Base-by-base conservation (phyloP, 23 tunicate species). In the Oikopleura vanhoeffeni region DNA sequence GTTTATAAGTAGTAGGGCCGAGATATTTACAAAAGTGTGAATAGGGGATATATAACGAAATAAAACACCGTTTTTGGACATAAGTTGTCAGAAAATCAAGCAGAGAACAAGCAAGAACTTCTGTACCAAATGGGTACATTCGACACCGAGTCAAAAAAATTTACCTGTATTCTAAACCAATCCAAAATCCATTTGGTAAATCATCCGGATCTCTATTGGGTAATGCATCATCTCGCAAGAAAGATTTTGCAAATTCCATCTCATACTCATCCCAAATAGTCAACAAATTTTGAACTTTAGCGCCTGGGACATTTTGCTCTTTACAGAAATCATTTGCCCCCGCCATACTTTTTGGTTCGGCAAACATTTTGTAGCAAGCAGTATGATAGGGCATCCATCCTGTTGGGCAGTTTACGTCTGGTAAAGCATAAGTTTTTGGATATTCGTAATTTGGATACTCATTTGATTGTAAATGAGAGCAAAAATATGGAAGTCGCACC, bases 231-330 rank as follows among this genome's bases (percentile, higher is more conserved):
- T 71, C 79, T 30, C 79, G 79, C 36, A 71, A 32, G 38, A 71
- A 71, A 30, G 79, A 24, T 71, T 71, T 28, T 2, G 38, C 79
- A 71, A 71, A 71, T 30, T 71, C 38, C 34, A 71, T 30, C 32
- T 71, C 79, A 30, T 71, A 71, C 79, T 71, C 79, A 38, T 71
- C 79, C 79, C 79, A 71, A 18, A 71, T 28, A 2, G 79, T 71
- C 34, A 71, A 13, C 79, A 71, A 71, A 32, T 71, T 13, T 3
- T 33, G 27, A 2, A 30, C 38, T 28, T 24, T 28, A 2, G 79
- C 79, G 27, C 34, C 79, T 4, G 34, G 4, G 36, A 2, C 38
- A 30, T 4, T 38, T 13, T 71, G 27, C 2, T 71, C 38, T 30
- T 18, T 2, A 71, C 79, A 71, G 32, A 18, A 71, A 2, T 71